Base-by-base conservation (phyloP, 2,888 invertebrate species). In the Anthrax anthrax region DNA sequence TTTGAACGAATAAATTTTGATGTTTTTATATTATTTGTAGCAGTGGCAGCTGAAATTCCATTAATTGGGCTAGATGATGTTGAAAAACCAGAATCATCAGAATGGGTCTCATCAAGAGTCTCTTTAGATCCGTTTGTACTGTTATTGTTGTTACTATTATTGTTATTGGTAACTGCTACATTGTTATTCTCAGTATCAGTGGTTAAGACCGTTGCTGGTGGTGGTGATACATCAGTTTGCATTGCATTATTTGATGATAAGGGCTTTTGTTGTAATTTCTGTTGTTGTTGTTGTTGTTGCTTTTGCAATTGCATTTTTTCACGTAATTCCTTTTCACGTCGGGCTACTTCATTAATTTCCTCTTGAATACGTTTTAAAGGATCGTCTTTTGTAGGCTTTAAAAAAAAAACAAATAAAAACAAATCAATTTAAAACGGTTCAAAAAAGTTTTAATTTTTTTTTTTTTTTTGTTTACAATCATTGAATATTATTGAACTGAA, bases 291-390 rank as follows among this genome's bases (percentile, higher is more conserved):
- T 59, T 57, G 51, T 65, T 66, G 34, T 55, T 61, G 42, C 16
- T 46, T 39, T 40, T 40, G 44, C 16, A 37, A 48, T 68, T 72
- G 54, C 64, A 70, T 60, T 66, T 71, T 55, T 70, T 70, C 56
- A 67, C 74, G 56, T 70, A 90, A 77, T 61, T 87, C 88, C 60
- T 82, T 76, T 67, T 92, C 92, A 54, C 89, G 74, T 59, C 85
- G 80, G 45, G 82, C 81, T 50, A 86, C 87, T 70, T 87, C 85
- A 58, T 83, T 80, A 58, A 92, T 89, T 74, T 92, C 91, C 61
- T 81, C 78, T 70, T 91, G 90, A 64, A 92, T 88, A 64, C 88
- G 78, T 60, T 78, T 77, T 59, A 85, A 72, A 53, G 84, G 84
- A 69, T 81, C 80, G 62, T 81, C 76, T 67, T 78, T 78, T 32